Evolutionary conservation across 2,888 invertebrate species (phyloP), one percentile per base, ranked within the genome.

Genomic region (Timema cristinae): DNA sequence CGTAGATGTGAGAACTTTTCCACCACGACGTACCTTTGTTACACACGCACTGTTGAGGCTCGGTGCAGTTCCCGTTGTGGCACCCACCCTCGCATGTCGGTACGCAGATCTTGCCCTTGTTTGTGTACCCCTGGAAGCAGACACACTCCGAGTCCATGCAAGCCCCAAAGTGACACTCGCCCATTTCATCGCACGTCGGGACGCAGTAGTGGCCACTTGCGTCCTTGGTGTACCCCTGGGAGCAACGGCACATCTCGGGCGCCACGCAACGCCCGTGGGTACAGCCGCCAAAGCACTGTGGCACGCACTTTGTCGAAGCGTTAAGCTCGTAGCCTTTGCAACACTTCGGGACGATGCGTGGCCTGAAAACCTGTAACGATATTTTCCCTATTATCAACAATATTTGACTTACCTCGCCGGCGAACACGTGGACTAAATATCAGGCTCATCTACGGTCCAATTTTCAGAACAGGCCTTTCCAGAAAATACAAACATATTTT

Each of bases 211-310:
- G 52, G 5, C 48, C 68, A 7, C 52, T 16, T 9, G 52, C 13
- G 11, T 16, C 52, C 54, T 87, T 78, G 50, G 80, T 84, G 77
- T 83, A 89, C 0, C 90, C 84, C 66, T 85, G 81, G 78, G 85
- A 86, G 78, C 93, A 93, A 8, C 86, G 82, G 74, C 92, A 92
- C 52, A 84, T 84, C 0, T 85, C 85, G 66, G 87, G 84, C 0
- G 85, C 82, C 74, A 87, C 83, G 75, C 91, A 91, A 2, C 85
- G 83, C 0, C 91, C 91, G 75, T 91, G 87, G 74, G 88, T 84
- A 76, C 91, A 91, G 0, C 88, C 88, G 15, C 88, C 86, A 0
- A 90, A 90, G 72, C 91, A 91, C 0, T 89, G 89, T 2, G 90
- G 85, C 0, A 89, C 82, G 76, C 91, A 91, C 9, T 4, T 48